phyloP scores from a whole-genome alignment of 2,797 vertebrate genomes.

The Muraenolepis orangiensis region DNA sequence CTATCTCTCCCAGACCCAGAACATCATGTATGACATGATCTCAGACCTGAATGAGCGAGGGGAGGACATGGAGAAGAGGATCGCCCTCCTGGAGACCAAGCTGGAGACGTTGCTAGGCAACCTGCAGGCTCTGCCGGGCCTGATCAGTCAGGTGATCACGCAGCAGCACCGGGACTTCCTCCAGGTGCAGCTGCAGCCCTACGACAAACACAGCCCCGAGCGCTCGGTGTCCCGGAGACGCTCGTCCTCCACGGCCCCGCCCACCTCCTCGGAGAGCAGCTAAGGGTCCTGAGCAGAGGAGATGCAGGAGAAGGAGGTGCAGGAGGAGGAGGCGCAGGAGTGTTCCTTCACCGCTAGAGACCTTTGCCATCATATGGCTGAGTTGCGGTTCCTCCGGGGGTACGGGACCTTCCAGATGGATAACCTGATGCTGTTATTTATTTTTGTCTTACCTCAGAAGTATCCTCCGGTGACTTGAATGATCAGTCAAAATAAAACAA shows the following conservation, averaged over 20 bases:
- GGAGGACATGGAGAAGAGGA: constrained; percentile 99
- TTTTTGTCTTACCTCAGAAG: constrained; percentile 80
- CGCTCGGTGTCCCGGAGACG: constrained; percentile 89
- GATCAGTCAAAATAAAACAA: constrained; percentile 62
- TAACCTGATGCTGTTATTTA: constrained; percentile 71
- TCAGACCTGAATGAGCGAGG: constrained; percentile 98
- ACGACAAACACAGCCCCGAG: constrained; percentile 87
- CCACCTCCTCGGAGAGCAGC: constrained; percentile 99
- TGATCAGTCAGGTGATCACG: constrained; percentile 96
- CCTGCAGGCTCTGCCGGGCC: constrained; percentile 93
- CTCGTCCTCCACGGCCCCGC: constrained; percentile 95
- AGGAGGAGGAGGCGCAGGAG: neutral
- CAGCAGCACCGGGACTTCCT: constrained; percentile 96
- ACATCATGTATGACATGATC: constrained; percentile 99
- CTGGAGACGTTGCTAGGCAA: constrained; percentile 95
- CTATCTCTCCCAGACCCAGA: constrained; percentile 88
- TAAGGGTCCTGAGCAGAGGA: constrained; percentile 55
- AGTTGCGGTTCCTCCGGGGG: constrained; percentile 96
- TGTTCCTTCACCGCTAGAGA: constrained; percentile 79
- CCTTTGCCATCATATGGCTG: constrained; percentile 99
- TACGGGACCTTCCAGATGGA: constrained; percentile 71
- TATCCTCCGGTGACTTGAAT: constrained; percentile 73
- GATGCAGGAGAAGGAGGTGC: neutral
- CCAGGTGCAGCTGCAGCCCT: constrained; percentile 92
- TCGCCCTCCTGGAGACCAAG: constrained; percentile 92